A percentile compares a stretch with the other conserved stretches of the same genome.
phyloP scores from a whole-genome alignment of 2,113 vertebrate species.

The Psittacara wagleri region DNA sequence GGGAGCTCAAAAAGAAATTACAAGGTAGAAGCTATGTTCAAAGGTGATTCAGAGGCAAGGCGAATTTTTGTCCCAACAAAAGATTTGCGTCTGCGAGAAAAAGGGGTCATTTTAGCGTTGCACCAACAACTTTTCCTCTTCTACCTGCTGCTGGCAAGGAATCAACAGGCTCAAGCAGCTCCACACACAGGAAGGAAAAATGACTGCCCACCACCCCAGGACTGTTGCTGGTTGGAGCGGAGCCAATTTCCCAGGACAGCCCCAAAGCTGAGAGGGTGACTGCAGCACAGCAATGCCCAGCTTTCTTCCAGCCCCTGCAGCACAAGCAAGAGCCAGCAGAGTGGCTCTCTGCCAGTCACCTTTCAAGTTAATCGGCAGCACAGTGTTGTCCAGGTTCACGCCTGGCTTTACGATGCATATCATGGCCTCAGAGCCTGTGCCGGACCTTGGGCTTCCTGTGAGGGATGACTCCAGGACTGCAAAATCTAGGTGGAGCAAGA shows the following conservation, averaged over 20 bases:
- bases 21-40: too few species aligned
- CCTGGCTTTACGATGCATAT: background rate
- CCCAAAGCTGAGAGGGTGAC: background rate
- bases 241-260: background rate
- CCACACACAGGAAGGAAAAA: background rate
- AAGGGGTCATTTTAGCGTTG: background rate
- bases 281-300: background rate
- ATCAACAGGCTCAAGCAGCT: background rate
- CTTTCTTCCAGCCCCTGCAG: too few species aligned
- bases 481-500: background rate
- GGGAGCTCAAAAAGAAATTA: too few species aligned
- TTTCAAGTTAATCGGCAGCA: background rate
- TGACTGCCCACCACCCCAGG: too few species aligned
- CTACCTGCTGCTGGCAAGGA: background rate
- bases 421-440: background rate
- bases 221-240: background rate
- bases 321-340: background rate
- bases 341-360: background rate
- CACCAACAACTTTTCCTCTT: background rate
- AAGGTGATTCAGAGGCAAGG: too few species aligned
- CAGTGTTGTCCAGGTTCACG: background rate
- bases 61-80: background rate
- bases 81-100: background rate
- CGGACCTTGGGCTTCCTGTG: background rate
- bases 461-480: background rate